Percentiles rank a stretch among this genome's conserved stretches.
These are phyloP conservation scores for Parnassius apollo DNA, from an alignment of 2,888 invertebrate species.

Conservation along the genomic window DNA sequence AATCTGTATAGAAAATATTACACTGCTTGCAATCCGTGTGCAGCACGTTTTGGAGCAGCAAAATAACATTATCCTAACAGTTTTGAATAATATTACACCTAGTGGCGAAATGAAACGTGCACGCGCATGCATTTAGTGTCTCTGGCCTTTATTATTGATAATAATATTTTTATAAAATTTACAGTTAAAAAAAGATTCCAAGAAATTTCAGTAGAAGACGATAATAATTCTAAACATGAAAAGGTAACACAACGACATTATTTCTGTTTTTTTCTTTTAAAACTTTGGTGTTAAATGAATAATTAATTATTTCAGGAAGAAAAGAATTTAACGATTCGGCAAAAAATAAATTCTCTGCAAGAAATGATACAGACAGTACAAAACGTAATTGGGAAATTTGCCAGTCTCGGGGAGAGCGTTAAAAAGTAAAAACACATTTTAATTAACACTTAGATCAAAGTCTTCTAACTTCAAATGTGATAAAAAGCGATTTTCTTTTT, in stretches of 20 bases:
- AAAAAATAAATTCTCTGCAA: slow-evolving; percentile 93
- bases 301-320: slow-evolving; percentile 84
- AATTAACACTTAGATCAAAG: slow-evolving; percentile 22
- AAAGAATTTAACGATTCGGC: slow-evolving; percentile 94
- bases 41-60: too few species aligned
- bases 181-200: slow-evolving; percentile 26
- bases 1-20: too few species aligned
- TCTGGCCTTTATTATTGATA: too few species aligned
- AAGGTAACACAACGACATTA: slow-evolving; percentile 22
- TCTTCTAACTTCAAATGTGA: slow-evolving; percentile 6
- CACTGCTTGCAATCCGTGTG: too few species aligned
- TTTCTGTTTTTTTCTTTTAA: background rate
- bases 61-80: too few species aligned
- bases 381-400: slow-evolving; percentile 94
- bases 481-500: slow-evolving; percentile 44
- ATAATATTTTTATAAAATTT: slow-evolving; percentile 18
- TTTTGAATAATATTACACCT: too few species aligned
- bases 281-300: background rate
- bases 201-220: slow-evolving; percentile 13
- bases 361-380: slow-evolving; percentile 97
- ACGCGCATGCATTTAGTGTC: too few species aligned
- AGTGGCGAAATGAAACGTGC: too few species aligned
- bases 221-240: slow-evolving; percentile 23
- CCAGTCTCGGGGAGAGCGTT: slow-evolving; percentile 93
- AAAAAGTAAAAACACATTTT: slow-evolving; percentile 87